Conservation (phyloP, 2,888 invertebrate species). For the Spisula solida region DNA sequence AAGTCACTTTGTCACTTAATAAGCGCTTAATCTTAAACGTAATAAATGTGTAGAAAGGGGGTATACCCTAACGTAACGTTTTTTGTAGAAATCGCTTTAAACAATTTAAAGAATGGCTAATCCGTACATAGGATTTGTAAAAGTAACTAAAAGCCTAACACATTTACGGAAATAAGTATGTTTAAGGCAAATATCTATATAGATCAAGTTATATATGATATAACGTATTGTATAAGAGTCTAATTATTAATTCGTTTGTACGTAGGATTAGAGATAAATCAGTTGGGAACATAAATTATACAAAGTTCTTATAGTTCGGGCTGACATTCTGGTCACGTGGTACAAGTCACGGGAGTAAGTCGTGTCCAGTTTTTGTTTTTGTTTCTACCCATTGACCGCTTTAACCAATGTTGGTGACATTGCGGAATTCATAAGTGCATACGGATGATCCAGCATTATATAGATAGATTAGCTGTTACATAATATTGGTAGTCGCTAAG, state of each 20-base stretch:
- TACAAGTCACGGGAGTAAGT: background rate
- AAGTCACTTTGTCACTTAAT: background rate
- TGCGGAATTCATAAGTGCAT: too few species aligned
- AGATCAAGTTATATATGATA: background rate
- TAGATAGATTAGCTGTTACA: too few species aligned
- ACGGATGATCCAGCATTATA: too few species aligned
- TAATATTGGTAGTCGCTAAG: too few species aligned
- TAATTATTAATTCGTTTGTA: background rate
- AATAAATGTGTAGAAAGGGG: background rate
- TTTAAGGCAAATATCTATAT: background rate
- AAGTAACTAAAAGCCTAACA: background rate
- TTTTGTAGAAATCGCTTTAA: background rate
- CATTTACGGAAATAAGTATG: conserved; percentile 9
- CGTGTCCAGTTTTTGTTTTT: background rate
- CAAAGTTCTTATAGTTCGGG: background rate
- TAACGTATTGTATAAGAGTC: background rate
- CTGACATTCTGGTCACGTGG: background rate
- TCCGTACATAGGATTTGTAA: background rate
- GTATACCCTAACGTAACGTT: background rate
- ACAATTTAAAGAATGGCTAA: conserved; percentile 23
- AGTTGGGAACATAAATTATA: background rate
- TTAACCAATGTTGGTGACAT: too few species aligned
- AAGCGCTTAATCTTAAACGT: background rate
- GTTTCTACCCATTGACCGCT: background rate
- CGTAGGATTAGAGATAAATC: background rate